Evolutionary conservation across 2,113 vertebrate species (phyloP).

Genomic region (Gymnorhina tibicen): DNA sequence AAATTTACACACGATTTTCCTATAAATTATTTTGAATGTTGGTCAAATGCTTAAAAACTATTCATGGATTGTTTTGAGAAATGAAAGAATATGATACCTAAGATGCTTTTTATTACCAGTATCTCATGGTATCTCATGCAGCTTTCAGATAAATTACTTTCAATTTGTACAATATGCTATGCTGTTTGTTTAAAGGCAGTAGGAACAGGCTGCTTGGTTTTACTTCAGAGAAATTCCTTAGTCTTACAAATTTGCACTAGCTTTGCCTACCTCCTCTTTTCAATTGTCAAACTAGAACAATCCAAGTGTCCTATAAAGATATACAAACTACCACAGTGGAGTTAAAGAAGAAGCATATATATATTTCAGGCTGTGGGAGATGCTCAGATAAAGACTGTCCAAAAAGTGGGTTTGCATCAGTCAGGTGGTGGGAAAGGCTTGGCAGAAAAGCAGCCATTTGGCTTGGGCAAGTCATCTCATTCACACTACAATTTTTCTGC

Average conservation of each 20-base stretch:
- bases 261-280: background rate
- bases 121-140: background rate
- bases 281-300: background rate
- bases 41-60: background rate
- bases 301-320: background rate
- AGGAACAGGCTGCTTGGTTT: background rate
- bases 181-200: background rate
- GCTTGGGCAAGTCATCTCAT: background rate
- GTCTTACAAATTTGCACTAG: background rate
- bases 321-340: background rate
- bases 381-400: background rate
- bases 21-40: background rate
- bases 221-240: background rate
- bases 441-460: background rate
- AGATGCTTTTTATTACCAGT: background rate
- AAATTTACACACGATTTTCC: background rate
- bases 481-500: background rate
- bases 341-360: background rate
- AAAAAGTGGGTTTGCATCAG: background rate
- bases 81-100: background rate
- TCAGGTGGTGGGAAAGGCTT: background rate
- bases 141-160: background rate
- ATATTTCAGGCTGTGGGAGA: background rate
- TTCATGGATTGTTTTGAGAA: background rate
- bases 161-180: background rate